phyloP scores from a whole-genome alignment of 1,140 invertebrate species.

The Carcinoscorpius rotundicauda region DNA sequence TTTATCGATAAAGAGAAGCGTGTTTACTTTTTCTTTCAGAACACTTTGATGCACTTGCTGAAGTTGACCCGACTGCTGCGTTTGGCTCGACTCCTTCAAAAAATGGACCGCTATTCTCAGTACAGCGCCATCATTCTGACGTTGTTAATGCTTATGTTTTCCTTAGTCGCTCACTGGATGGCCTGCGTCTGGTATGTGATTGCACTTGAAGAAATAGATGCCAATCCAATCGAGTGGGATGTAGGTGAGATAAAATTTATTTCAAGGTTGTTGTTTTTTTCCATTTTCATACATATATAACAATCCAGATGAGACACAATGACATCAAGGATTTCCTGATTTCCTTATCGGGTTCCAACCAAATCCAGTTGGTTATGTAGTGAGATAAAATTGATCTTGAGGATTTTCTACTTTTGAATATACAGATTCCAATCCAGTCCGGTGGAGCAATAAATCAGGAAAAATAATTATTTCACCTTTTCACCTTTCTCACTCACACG shows the following conservation, averaged over 20 bases:
- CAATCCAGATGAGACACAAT: too few species aligned
- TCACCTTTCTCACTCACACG: too few species aligned
- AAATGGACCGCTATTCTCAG: slow-evolving; percentile 94
- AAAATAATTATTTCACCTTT: too few species aligned
- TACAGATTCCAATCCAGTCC: too few species aligned
- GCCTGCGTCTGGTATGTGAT: slow-evolving; percentile 99
- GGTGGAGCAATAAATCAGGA: too few species aligned
- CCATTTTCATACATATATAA: too few species aligned
- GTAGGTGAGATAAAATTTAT: slow-evolving; percentile 42
- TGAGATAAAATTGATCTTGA: too few species aligned
- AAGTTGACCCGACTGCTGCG: slow-evolving; percentile 88
- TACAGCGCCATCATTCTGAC: slow-evolving; percentile 94
- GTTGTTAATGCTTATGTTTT: slow-evolving; percentile 89
- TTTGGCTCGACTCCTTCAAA: slow-evolving; percentile 83
- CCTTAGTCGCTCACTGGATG: slow-evolving; percentile 94
- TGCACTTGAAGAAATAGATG: slow-evolving; percentile 69
- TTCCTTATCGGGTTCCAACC: too few species aligned
- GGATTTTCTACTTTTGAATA: too few species aligned
- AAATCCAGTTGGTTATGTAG: too few species aligned
- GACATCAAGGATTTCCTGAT: too few species aligned
- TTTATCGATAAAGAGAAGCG: too few species aligned
- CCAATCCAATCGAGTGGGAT: slow-evolving; percentile 55
- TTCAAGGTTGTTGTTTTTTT: background rate
- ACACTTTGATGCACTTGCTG: slow-evolving; percentile 75
- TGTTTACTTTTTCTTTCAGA: slow-evolving; percentile 31